Conservation (phyloP, 2,888 invertebrate genomes). For the Clivina fossor region DNA sequence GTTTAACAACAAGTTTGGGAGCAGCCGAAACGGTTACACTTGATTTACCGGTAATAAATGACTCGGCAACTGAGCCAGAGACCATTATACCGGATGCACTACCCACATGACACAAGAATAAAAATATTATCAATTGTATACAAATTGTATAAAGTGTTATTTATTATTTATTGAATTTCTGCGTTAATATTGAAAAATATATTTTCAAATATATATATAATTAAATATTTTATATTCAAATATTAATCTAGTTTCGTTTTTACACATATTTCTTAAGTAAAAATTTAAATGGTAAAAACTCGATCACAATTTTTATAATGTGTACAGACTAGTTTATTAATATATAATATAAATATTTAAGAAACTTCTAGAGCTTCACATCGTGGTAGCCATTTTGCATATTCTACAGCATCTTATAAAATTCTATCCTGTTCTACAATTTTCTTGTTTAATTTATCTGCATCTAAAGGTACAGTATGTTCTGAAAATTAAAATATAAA, state of each 20-base stretch:
- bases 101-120: no score
- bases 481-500: conserved; percentile 61
- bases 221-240: background rate
- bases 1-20: conserved; percentile 19
- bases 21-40: conserved; percentile 13
- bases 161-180: conserved; percentile 17
- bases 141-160: conserved; percentile 19
- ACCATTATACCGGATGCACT: background rate
- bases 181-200: conserved; percentile 11
- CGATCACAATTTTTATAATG: no score
- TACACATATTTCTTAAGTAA: no score
- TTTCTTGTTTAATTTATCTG: conserved; percentile 77
- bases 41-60: conserved; percentile 27
- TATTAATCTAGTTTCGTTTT: background rate
- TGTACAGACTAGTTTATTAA: no score
- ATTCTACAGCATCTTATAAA: conserved; percentile 79
- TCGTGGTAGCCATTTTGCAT: conserved; percentile 83
- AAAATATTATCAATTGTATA: background rate
- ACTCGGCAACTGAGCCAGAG: conserved; percentile 1
- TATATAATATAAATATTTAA: conserved; percentile 44
- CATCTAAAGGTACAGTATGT: conserved; percentile 72
- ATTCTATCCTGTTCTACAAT: conserved; percentile 73
- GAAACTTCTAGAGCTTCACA: conserved; percentile 71
- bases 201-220: conserved; percentile 3
- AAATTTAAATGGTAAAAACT: no score